Conservation (phyloP, 1,140 invertebrate species). For the Phymastichus coffea region DNA sequence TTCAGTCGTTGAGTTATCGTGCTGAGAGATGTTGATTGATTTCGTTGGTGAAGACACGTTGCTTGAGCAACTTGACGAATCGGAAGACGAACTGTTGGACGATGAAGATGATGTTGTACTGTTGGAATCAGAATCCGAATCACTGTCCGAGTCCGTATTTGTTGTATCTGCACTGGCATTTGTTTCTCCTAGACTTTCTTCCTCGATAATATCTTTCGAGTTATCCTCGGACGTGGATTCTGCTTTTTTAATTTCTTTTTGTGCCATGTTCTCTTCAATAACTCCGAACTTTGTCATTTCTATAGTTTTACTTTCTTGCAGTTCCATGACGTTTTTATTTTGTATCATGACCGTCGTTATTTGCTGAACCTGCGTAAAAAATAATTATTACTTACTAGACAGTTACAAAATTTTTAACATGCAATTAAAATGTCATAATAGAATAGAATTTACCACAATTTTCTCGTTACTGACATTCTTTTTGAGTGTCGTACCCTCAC, state of each 20-base stretch:
- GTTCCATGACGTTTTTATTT: slow-evolving; percentile 4
- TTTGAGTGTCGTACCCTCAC: no score
- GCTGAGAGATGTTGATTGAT: background rate
- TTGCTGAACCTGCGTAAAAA: slow-evolving; percentile 3
- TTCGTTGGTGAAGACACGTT: background rate
- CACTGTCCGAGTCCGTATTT: slow-evolving; percentile 31
- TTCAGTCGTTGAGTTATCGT: background rate
- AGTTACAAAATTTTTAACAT: no score
- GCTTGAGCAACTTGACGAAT: slow-evolving; percentile 20
- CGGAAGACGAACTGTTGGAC: slow-evolving; percentile 33
- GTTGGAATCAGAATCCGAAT: slow-evolving; percentile 35
- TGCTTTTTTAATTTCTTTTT: background rate
- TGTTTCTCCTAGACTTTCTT: background rate
- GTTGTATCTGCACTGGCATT: background rate
- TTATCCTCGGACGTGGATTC: background rate
- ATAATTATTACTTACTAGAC: no score
- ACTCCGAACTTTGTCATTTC: background rate
- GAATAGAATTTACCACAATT: background rate
- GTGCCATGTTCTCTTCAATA: background rate
- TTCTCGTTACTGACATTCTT: background rate
- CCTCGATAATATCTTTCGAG: slow-evolving; percentile 4
- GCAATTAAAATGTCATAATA: background rate
- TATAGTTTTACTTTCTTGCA: background rate
- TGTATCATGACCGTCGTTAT: background rate
- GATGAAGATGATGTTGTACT: slow-evolving; percentile 36